Conservation (phyloP, 2,113 vertebrate genomes). For the Hemichromis elongatus region DNA sequence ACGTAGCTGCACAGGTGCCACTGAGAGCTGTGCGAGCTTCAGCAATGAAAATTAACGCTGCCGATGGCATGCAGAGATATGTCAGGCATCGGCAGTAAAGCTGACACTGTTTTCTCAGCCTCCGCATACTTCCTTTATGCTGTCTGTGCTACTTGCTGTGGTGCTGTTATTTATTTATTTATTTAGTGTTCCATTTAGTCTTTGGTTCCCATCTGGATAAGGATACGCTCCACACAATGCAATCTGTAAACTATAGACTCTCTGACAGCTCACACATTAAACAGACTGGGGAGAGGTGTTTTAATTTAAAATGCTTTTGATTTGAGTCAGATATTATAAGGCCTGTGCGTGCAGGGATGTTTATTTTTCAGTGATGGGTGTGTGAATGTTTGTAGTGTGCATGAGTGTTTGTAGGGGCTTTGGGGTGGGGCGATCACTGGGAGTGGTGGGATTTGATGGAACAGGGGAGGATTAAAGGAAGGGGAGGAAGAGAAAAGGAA, state of each 20-base stretch:
- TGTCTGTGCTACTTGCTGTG: background rate
- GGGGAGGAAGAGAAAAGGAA: background rate
- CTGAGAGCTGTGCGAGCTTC: background rate
- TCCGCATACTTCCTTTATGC: background rate
- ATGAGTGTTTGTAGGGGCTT: background rate
- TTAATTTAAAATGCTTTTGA: conserved; percentile 13
- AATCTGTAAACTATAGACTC: background rate
- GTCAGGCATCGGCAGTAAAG: background rate
- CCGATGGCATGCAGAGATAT: background rate
- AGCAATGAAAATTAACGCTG: background rate
- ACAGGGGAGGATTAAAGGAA: conserved; percentile 1
- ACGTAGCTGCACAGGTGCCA: background rate
- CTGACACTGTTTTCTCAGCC: background rate
- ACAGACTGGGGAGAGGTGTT: background rate
- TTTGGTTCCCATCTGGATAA: background rate
- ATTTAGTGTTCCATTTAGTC: background rate
- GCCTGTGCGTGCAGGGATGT: background rate
- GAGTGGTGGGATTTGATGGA: conserved; percentile 37
- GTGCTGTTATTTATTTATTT: background rate
- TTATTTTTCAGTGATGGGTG: conserved; percentile 9
- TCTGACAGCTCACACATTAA: background rate
- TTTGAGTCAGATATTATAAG: conserved; percentile 16
- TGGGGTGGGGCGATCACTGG: conserved; percentile 9
- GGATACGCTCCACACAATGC: background rate
- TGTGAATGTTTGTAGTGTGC: conserved; percentile 12